Evolutionary conservation across 2,797 vertebrate genomes (phyloP).

Genomic region (Coccyzus lansbergi): DNA sequence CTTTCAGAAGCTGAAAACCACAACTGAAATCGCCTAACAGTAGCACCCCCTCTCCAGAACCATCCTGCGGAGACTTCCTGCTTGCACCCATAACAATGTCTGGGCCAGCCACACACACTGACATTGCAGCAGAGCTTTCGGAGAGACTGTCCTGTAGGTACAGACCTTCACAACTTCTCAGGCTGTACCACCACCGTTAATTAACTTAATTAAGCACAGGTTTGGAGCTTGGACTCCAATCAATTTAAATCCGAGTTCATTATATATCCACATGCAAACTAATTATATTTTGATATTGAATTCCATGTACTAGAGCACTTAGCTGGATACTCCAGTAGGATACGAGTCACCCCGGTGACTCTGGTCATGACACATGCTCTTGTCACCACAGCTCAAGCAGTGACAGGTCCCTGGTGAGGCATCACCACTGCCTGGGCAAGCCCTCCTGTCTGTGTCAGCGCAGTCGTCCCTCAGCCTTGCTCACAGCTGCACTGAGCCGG

Average conservation of each 20-base stretch:
- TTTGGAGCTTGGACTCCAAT: not conserved
- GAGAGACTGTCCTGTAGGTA: not conserved
- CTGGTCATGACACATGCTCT: not conserved
- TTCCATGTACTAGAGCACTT: not conserved
- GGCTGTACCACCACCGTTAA: not conserved
- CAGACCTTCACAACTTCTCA: not conserved
- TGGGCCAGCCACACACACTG: not conserved
- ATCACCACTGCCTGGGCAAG: not conserved
- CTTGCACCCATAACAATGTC: not conserved
- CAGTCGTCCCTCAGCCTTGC: not conserved
- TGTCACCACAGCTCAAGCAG: not conserved
- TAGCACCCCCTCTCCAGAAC: not conserved
- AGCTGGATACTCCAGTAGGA: not conserved
- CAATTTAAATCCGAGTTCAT: not conserved
- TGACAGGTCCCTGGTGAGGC: not conserved
- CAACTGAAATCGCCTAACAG: not conserved
- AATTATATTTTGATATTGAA: not conserved
- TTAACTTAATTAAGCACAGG: not conserved
- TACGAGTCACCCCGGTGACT: not conserved
- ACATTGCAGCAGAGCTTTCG: fast-evolving
- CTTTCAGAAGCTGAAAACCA: not conserved
- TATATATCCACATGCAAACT: not conserved
- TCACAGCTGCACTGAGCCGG: not conserved
- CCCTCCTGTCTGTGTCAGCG: not conserved
- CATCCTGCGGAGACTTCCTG: not conserved